Evolutionary conservation across 35 echinoderm and acorn worm species (phyloP), one percentile per base, ranked within the genome.

Genomic region (Ptychodera flava): DNA sequence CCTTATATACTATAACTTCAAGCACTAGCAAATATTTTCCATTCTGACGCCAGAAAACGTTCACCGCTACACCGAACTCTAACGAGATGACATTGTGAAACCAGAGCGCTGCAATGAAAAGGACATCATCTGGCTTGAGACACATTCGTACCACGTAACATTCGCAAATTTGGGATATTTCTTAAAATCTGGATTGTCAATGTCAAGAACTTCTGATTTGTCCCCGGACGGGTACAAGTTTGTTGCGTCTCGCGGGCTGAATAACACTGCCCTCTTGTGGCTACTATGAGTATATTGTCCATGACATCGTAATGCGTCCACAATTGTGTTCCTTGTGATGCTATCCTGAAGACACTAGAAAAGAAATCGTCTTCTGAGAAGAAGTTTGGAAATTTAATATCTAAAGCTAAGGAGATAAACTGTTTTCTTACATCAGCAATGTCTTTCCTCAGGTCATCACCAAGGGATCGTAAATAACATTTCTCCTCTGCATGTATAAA

Each of bases 231-330:
- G 93, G 78, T 99, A 99, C 29, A 99, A 83, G 64, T 94, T 81
- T 32, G 80, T 89, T 28, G 96, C 96, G 92, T 99, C 96, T 82
- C 88, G 81, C 64, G 96, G 96, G 78, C 96, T 99, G 77, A 99
- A 99, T 16, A 99, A 78, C 37, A 99, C 88, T 0, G 91, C 96
- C 36, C 87, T 64, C 80, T 99, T 99, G 14, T 91, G 90, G 80
- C 96, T 93, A 85, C 86, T 94, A 99, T 92, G 52, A 99, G 82
- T 45, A 94, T 78, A 76, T 99, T 99, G 79, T 99, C 96, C 96
- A 99, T 99, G 36, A 99, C 95, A 92, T 98, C 95, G 92, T 98
- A 98, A 45, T 98, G 95, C 27, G 95, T 98, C 95, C 95, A 98
- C 38, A 98, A 83, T 75, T 94, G 92, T 29, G 93, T 37, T 0